A percentile compares a stretch with the other conserved stretches of the same genome.
Evolutionary conservation across 1,140 invertebrate species (phyloP).

Genomic region (Calosoma granatense): DNA sequence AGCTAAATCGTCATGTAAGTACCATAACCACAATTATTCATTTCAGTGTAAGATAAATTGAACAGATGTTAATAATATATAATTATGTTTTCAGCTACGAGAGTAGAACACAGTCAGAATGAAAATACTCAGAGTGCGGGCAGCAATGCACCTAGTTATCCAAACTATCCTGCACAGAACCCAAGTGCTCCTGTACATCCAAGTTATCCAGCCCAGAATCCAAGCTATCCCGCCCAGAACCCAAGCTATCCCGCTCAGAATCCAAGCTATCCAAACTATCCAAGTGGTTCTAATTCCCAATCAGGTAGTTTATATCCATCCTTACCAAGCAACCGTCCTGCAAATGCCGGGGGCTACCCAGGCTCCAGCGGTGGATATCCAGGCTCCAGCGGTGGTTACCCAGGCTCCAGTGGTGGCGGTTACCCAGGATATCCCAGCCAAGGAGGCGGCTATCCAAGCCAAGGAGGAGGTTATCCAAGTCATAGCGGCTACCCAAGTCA

Average conservation of each 20-base stretch:
- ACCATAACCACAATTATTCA: slow-evolving; percentile 10
- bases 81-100: background rate
- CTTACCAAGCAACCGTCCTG: slow-evolving; percentile 11
- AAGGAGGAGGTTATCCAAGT: slow-evolving; percentile 16
- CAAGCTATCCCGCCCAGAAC: background rate
- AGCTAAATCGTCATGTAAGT: slow-evolving; percentile 12
- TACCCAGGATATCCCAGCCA: slow-evolving; percentile 14
- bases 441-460: slow-evolving; percentile 16
- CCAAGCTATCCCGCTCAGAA: background rate
- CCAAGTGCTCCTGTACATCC: too few relatives aligned
- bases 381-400: slow-evolving; percentile 11
- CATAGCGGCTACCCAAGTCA: slow-evolving; percentile 15
- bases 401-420: slow-evolving; percentile 14
- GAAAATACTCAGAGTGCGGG: background rate
- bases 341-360: slow-evolving; percentile 7
- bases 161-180: too few relatives aligned
- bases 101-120: background rate
- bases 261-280: background rate
- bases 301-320: slow-evolving; percentile 13
- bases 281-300: background rate
- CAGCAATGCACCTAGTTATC: background rate
- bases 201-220: background rate
- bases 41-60: background rate
- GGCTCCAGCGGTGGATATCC: slow-evolving; percentile 5
- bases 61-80: background rate